These are phyloP conservation scores for Orthosia gracilis DNA, from an alignment of 2,888 invertebrate species.

Conservation along the genomic window DNA sequence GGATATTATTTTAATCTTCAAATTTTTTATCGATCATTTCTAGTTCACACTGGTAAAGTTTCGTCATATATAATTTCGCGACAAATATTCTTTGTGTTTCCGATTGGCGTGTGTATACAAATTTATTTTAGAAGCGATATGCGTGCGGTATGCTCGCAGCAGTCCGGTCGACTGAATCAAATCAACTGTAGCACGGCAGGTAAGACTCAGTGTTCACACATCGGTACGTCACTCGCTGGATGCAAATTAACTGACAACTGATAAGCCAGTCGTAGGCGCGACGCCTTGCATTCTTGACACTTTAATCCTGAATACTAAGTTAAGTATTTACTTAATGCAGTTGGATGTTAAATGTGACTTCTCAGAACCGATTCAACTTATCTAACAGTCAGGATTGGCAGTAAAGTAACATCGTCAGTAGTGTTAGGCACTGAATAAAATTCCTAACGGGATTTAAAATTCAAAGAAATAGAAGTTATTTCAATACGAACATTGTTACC, in stretches of 20 bases:
- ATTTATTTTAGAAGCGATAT: constrained; percentile 23
- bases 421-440: constrained; percentile 20
- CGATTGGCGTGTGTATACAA: constrained; percentile 3
- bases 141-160: constrained; percentile 66
- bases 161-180: constrained; percentile 61
- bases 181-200: constrained; percentile 24
- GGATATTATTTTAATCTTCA: constrained; percentile 25
- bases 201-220: constrained; percentile 34
- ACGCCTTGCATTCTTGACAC: constrained; percentile 47
- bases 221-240: constrained; percentile 52
- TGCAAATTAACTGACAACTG: constrained; percentile 67
- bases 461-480: constrained; percentile 33
- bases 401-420: constrained; percentile 39
- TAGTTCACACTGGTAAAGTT: constrained; percentile 40
- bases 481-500: constrained; percentile 13
- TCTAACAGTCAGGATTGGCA: constrained; percentile 26
- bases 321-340: constrained; percentile 42
- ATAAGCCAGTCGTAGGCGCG: constrained; percentile 53
- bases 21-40: constrained; percentile 22
- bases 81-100: background rate
- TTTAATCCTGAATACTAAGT: constrained; percentile 50
- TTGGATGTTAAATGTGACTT: constrained; percentile 39
- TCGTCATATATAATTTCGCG: constrained; percentile 18
- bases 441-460: constrained; percentile 48
- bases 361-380: constrained; percentile 4